A percentile compares a stretch with the other conserved stretches of the same genome.
phyloP scores from a whole-genome alignment of 2,888 invertebrate genomes.

The Phengaris alcon region DNA sequence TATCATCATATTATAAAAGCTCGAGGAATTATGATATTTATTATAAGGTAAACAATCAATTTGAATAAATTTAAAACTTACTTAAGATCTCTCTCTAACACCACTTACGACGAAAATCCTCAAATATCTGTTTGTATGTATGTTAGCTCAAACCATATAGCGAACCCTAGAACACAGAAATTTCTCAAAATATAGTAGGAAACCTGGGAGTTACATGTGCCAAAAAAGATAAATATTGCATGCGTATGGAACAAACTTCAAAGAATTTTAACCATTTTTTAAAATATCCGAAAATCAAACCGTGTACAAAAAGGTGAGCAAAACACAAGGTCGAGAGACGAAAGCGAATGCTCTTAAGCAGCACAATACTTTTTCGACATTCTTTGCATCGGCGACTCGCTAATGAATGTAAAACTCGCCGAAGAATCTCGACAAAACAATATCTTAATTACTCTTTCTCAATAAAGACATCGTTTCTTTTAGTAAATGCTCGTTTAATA shows the following conservation, averaged over 20 bases:
- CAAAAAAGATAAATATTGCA: neutral
- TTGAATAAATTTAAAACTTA: neutral
- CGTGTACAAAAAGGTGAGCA: slow-evolving; percentile 9
- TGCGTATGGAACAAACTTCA: slow-evolving; percentile 10
- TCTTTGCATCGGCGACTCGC: slow-evolving; percentile 2
- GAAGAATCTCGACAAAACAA: slow-evolving; percentile 22
- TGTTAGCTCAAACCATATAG: neutral
- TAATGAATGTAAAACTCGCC: slow-evolving; percentile 11
- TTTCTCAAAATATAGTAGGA: too few relatives aligned
- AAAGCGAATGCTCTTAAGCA: slow-evolving; percentile 11
- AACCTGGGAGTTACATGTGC: neutral
- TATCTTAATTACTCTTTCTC: slow-evolving; percentile 13
- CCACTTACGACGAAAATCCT: neutral
- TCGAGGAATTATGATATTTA: slow-evolving; percentile 1
- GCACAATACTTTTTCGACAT: slow-evolving; percentile 16
- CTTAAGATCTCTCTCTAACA: neutral
- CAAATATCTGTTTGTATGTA: neutral
- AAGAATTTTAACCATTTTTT: neutral
- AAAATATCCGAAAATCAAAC: neutral
- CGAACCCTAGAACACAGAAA: neutral
- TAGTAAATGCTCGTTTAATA: neutral
- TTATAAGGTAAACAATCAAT: neutral
- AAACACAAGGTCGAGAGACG: slow-evolving; percentile 13
- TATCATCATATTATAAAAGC: slow-evolving; percentile 6
- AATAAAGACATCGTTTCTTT: slow-evolving; percentile 5